phyloP scores from a whole-genome alignment of 30 jellyfish, hydroid and myxozoan genomes.

The Aurelia coerulea region DNA sequence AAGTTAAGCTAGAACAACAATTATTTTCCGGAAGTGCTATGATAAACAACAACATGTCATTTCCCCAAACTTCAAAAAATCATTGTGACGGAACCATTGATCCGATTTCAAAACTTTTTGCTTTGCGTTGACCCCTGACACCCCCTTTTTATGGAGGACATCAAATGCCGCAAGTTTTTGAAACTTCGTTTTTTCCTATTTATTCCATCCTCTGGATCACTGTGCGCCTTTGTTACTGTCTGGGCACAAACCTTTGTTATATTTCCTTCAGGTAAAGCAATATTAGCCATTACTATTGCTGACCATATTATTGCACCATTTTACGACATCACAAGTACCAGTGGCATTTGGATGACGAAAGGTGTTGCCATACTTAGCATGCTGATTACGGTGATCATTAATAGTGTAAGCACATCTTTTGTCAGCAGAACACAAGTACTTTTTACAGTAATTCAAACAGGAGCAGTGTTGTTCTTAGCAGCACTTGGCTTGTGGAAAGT shows the following conservation, averaged over 20 bases:
- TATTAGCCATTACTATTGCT: constrained; percentile 38
- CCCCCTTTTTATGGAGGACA: no score
- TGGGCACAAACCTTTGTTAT: constrained; percentile 36
- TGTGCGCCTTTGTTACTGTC: no score
- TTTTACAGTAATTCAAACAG: constrained; percentile 33
- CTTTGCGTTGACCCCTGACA: no score
- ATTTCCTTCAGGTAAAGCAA: constrained; percentile 48
- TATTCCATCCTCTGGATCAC: no score
- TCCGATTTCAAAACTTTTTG: no score
- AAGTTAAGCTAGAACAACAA: no score
- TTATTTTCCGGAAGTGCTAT: no score
- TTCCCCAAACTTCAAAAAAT: no score
- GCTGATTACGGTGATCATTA: background rate
- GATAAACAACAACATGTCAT: no score
- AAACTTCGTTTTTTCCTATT: no score
- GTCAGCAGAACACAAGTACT: constrained; percentile 24
- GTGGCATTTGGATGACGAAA: constrained; percentile 38
- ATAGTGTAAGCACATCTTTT: background rate
- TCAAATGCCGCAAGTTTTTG: no score
- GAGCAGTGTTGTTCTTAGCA: constrained; percentile 23
- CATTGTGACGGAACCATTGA: no score
- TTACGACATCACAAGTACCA: constrained; percentile 2
- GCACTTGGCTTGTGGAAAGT: constrained; percentile 46
- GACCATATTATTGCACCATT: background rate
- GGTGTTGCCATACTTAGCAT: constrained; percentile 23